Conservation (phyloP, 64 coral and sea anemone species). For the Cladopsammia gracilis region DNA sequence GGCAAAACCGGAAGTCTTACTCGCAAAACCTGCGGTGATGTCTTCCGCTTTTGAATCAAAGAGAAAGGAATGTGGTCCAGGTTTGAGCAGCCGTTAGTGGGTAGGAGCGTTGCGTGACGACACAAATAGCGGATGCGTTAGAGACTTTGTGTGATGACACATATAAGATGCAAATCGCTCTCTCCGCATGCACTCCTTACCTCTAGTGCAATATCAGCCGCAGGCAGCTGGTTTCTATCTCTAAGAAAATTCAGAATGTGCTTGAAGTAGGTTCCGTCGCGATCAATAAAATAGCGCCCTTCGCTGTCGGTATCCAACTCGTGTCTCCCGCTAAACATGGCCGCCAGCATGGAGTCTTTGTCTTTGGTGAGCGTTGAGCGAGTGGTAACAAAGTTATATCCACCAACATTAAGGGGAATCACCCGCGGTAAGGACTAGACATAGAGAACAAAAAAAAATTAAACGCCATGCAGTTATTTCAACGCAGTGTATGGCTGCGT, state of each 20-base stretch:
- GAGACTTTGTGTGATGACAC: no score
- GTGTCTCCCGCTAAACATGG: constrained; percentile 92
- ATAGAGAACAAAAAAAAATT: not conserved
- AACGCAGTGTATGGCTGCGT: no score
- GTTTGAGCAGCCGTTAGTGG: no score
- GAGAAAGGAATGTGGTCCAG: no score
- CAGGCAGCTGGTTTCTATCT: constrained; percentile 62
- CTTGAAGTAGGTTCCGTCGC: constrained; percentile 83
- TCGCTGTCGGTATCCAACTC: constrained; percentile 75
- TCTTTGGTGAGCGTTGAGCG: constrained; percentile 83
- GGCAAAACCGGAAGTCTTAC: no score
- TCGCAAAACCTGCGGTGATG: no score
- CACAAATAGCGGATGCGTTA: no score
- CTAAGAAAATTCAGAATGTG: constrained; percentile 86
- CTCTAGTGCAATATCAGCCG: constrained; percentile 63
- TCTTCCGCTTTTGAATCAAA: no score
- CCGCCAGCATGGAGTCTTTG: constrained; percentile 80
- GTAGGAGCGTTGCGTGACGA: no score
- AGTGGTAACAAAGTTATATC: constrained; percentile 73
- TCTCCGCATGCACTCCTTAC: constrained; percentile 5
- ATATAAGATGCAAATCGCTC: not conserved
- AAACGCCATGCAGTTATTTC: no score
- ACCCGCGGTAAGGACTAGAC: not conserved
- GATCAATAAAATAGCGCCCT: constrained; percentile 87
- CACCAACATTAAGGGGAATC: constrained; percentile 86